Evolutionary conservation across 2,113 vertebrate species (phyloP), one percentile per base, ranked within the genome.

Genomic region (Phaetusa simplex): DNA sequence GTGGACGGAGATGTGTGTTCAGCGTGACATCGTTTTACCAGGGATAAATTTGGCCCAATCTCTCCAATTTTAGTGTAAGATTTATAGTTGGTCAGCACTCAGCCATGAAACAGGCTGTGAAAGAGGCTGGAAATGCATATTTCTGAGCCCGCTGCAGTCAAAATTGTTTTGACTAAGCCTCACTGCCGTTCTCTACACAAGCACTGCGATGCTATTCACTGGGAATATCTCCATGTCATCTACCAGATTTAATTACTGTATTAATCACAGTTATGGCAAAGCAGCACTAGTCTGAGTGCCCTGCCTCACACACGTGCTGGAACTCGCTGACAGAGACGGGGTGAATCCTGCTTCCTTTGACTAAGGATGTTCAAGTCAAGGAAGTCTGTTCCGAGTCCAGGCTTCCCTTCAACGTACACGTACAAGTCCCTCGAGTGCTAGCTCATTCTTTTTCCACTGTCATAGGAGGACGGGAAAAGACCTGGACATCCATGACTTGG

Each of bases 231-330:
- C 17, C 3, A 43, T 17, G n/a, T 32, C 0, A 0, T 52, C 92
- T 74, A 45, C 47, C 47, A 80, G 79, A 42, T 83, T 83, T 86
- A 90, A 90, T 81, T 81, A 42, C 73, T 71, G 2, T 42, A 38
- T 69, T 84, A 81, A 79, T 50, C 89, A 58, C 56, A 80, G 77
- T 15, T 42, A 32, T 0, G 76, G 87, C 65, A 50, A 24, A 88
- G 72, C 76, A 90, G 59, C 22, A 17, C 26, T 5, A 27, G 38
- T 20, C 42, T 30, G 67, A 42, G 53, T 3, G 61, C 72, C 71
- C 34, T 6, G 64, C 29, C 65, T 29, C 0, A 0, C 69, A 36
- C 16, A 15, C 2, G 1, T 11, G 9, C 76, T 72, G 52, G 27
- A 52, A 47, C 52, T 24, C 2, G 1, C 0, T 2, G 81, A 16